Evolutionary conservation across 2,113 vertebrate species (phyloP).

Genomic region (Lipophrys pholis): DNA sequence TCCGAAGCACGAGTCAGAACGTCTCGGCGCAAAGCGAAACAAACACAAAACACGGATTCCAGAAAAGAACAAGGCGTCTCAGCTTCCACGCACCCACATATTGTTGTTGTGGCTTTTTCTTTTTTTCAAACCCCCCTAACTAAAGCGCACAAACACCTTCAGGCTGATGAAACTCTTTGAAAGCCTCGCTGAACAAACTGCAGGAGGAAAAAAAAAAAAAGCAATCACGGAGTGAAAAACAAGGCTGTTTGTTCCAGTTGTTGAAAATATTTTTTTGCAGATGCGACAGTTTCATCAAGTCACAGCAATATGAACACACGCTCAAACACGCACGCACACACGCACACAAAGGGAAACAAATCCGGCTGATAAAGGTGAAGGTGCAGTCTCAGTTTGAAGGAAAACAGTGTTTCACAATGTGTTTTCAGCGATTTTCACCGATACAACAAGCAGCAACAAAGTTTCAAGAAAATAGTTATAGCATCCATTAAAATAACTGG

Average conservation of each 20-base stretch:
- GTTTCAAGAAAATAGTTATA: too few relatives aligned
- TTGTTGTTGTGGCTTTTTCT: background rate
- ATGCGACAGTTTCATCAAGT: conserved; percentile 11
- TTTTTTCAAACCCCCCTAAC: background rate
- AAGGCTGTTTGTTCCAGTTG: conserved; percentile 7
- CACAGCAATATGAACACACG: background rate
- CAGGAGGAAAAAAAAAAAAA: background rate
- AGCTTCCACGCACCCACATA: background rate
- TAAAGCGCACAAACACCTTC: background rate
- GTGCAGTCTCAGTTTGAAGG: background rate
- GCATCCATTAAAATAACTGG: too few relatives aligned
- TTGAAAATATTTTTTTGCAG: background rate
- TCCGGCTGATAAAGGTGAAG: background rate
- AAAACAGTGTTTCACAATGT: too few relatives aligned
- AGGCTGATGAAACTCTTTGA: conserved; percentile 9
- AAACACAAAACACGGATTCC: background rate
- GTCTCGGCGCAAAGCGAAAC: background rate
- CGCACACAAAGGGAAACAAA: background rate
- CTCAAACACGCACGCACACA: background rate
- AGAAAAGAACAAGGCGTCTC: background rate
- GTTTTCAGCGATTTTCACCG: too few relatives aligned
- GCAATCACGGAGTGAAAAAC: conserved; percentile 8
- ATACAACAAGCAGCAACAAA: too few relatives aligned
- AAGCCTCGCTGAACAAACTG: background rate
- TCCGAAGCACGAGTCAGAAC: conserved; percentile 24